Evolutionary conservation across 2,113 vertebrate species (phyloP).

Genomic region (Asarcornis scutulata): DNA sequence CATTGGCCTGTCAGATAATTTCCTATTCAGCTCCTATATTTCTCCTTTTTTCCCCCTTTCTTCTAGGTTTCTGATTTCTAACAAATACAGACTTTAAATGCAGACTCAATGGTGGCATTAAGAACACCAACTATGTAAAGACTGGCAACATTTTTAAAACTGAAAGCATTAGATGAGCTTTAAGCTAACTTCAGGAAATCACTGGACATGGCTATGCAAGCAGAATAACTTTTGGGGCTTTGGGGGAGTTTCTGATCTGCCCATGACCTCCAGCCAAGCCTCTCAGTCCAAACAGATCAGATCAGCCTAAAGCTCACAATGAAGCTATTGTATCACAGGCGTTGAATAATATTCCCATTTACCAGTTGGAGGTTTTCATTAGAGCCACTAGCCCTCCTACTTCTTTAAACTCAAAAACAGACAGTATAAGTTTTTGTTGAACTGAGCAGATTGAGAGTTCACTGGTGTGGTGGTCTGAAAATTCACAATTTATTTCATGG

Average conservation of each 20-base stretch:
- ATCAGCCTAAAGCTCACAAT: neutral
- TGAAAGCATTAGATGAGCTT: neutral
- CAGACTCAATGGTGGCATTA: neutral
- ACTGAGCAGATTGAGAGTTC: neutral
- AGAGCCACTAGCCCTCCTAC: neutral
- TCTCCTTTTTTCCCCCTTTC: fast-evolving
- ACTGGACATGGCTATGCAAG: neutral
- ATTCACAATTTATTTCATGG: neutral
- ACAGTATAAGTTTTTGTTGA: neutral
- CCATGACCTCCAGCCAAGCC: fast-evolving
- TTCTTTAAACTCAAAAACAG: neutral
- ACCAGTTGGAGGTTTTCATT: neutral
- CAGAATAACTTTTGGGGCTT: neutral
- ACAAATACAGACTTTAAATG: neutral
- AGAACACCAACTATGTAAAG: fast-evolving
- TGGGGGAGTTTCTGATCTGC: neutral
- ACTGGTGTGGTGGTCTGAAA: neutral
- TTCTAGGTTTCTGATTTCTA: neutral
- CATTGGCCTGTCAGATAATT: neutral
- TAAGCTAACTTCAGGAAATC: neutral
- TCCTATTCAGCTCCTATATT: neutral
- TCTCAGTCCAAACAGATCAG: neutral
- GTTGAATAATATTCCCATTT: neutral
- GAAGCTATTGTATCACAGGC: neutral
- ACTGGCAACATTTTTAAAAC: neutral